phyloP scores from a whole-genome alignment of 2,797 vertebrate species.

The Pantherophis alleghaniensis region DNA sequence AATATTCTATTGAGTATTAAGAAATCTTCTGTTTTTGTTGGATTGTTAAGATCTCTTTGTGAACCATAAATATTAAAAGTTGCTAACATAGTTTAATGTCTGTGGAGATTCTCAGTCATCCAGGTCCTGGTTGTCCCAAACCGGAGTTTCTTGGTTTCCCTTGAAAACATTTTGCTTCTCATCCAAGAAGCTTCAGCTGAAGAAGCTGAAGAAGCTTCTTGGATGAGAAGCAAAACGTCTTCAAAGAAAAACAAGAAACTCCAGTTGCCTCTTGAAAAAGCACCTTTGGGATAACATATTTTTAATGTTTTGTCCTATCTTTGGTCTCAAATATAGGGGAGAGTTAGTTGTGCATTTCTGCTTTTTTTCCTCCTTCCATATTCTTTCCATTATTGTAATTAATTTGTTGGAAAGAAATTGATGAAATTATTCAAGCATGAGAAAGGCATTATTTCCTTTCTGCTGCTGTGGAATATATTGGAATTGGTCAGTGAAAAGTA shows the following conservation, averaged over 20 bases:
- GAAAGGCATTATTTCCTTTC: background rate
- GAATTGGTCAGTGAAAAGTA: background rate
- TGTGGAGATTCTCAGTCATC: background rate
- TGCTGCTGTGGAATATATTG: background rate
- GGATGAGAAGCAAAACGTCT: too few species aligned
- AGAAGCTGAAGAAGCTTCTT: too few species aligned
- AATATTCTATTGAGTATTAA: background rate
- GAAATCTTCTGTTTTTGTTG: background rate
- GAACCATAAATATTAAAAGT: background rate
- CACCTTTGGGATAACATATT: background rate
- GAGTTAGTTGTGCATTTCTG: background rate
- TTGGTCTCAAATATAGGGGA: background rate
- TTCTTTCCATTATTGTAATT: background rate
- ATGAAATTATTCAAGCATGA: background rate
- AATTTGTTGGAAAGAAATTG: background rate
- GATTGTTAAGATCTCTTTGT: conserved; percentile 23
- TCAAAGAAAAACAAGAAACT: background rate
- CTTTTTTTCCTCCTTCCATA: background rate
- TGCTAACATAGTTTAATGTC: background rate
- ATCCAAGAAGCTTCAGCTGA: too few species aligned
- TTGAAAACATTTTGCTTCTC: too few species aligned
- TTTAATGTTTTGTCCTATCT: background rate
- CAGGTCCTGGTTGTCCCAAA: too few species aligned
- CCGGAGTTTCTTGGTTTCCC: too few species aligned
- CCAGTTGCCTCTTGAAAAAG: background rate